phyloP scores from a whole-genome alignment of 2,888 invertebrate species.

The Limnephilus auricula region DNA sequence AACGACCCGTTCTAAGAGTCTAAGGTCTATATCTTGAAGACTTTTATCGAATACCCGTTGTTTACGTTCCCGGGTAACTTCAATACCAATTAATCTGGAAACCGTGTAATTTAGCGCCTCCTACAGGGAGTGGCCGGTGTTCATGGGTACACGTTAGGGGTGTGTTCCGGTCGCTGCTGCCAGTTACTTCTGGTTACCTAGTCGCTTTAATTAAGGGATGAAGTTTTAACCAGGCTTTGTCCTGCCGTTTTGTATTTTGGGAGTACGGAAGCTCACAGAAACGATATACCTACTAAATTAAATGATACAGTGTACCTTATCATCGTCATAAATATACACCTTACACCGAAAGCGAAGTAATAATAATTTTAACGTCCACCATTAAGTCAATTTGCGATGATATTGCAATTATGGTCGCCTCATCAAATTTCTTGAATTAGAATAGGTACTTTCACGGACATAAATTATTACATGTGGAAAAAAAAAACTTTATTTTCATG shows the following conservation, averaged over 20 bases:
- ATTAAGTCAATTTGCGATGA: background rate
- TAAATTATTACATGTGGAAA: no score
- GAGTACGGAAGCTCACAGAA: background rate
- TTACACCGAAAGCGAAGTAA: background rate
- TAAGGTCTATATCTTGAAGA: background rate
- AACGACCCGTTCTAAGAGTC: no score
- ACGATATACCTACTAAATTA: background rate
- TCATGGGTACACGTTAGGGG: background rate
- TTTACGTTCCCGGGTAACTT: background rate
- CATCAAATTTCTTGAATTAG: background rate
- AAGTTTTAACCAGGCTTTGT: background rate
- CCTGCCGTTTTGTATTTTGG: background rate
- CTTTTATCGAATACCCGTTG: background rate
- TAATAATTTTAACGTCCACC: background rate
- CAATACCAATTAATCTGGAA: background rate
- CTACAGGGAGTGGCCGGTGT: background rate
- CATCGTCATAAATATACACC: background rate
- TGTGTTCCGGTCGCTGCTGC: conserved; percentile 23
- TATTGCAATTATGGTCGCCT: background rate
- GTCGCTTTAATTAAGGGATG: conserved; percentile 37
- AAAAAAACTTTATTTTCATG: no score
- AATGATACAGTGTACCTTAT: background rate
- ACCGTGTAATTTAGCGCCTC: background rate
- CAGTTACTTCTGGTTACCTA: conserved; percentile 25
- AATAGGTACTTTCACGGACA: no score